Base-by-base conservation (phyloP, 2,797 vertebrate species). In the Otus scops region DNA sequence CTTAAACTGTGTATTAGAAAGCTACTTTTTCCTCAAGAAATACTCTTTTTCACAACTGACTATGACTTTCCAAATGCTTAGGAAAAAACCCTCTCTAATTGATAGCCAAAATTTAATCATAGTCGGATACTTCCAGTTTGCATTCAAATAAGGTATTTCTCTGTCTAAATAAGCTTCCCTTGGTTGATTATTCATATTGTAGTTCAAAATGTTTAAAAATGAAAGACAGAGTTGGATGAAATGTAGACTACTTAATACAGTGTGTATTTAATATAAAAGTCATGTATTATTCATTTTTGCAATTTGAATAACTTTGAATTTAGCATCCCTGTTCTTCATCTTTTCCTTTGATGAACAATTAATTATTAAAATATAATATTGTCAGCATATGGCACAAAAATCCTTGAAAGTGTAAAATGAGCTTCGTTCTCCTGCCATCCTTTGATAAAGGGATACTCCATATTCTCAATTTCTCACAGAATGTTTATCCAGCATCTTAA, bases 291-390 rank as follows among this genome's bases (percentile, higher is more conserved):
- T 98, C 98, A 98, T 98, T 95, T 97, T 76, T 77, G 92, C 96
- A 98, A 98, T 98, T 98, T 98, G 98, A 98, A 98, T 98, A 98
- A 98, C 98, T 98, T 98, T 98, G 98, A 98, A 98, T 98, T 98
- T 98, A 97, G 96, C 98, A 97, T 98, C 98, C 97, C 97, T 98
- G 96, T 98, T 98, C 97, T 91, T 97, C 98, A 97, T 98, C 97
- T 97, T 98, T 97, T 95, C 97, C 98, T 98, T 98, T 98, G 98
- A 98, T 98, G 98, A 98, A 97, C 97, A 98, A 98, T 99, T 98
- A 98, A 98, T 98, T 98, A 98, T 98, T 98, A 98, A 98, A 98
- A 98, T 98, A 98, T 96, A 98, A 98, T 98, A 98, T 97, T 98
- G 97, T 98, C 98, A 97, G 97, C 98, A 97, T 97, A 98, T 96